Percentiles rank a stretch among this genome's conserved stretches.
Conservation (phyloP, 1,140 invertebrate genomes). For the Patella vulgata region DNA sequence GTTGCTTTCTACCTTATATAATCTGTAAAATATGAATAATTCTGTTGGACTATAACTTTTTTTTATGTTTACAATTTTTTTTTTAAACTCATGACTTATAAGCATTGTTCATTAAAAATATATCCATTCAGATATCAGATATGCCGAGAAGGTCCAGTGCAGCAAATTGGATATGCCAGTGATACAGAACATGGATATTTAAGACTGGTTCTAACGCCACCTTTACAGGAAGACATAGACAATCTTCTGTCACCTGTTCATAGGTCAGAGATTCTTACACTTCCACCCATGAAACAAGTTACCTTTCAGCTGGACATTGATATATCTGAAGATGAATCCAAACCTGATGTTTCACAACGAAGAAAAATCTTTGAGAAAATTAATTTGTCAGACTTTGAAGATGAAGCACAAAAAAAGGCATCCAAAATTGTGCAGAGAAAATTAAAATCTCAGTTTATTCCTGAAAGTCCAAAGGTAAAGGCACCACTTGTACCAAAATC, state of each 20-base stretch:
- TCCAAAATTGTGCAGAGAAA: conserved; percentile 25
- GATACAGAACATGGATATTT: conserved; percentile 50
- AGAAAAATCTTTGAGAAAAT: conserved; percentile 38
- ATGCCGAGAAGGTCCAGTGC: conserved; percentile 48
- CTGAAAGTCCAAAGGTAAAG: neutral
- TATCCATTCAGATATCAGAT: conserved; percentile 49
- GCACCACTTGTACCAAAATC: conserved; percentile 11
- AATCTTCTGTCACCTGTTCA: conserved; percentile 19
- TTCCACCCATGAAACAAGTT: conserved; percentile 15
- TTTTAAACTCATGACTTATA: no score
- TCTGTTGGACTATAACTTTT: no score
- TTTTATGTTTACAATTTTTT: no score
- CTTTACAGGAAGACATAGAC: conserved; percentile 36
- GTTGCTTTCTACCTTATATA: no score
- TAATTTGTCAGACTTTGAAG: conserved; percentile 21
- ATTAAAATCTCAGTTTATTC: neutral
- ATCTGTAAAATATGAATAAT: no score
- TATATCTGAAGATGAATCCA: conserved; percentile 32
- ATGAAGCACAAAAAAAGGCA: conserved; percentile 30
- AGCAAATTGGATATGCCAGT: conserved; percentile 56
- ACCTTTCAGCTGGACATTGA: conserved; percentile 33
- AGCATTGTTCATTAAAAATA: no score
- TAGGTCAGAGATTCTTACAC: conserved; percentile 20
- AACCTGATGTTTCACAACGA: conserved; percentile 35
- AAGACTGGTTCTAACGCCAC: conserved; percentile 40